phyloP scores from a whole-genome alignment of 2,888 invertebrate species.

The Slavum lentiscoides region DNA sequence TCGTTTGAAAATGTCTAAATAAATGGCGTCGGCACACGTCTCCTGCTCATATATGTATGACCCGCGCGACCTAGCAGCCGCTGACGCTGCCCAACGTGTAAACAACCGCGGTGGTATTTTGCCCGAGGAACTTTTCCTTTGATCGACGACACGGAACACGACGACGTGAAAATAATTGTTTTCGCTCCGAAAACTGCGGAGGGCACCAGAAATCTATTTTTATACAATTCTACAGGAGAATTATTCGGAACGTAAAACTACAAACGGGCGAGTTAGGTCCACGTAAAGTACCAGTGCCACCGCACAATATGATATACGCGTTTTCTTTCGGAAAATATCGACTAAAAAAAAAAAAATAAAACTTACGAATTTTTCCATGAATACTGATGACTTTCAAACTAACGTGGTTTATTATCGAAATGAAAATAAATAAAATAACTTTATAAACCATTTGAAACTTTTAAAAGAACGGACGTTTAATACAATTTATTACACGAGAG shows the following conservation, averaged over 20 bases:
- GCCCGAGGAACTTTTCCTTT: no score
- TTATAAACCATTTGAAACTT: conserved; percentile 12
- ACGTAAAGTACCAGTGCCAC: neutral
- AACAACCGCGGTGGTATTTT: no score
- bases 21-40: no score
- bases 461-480: neutral
- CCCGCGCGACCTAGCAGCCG: neutral
- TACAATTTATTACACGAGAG: conserved; percentile 21
- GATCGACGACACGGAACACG: no score
- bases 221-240: no score
- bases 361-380: neutral
- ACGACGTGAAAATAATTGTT: neutral
- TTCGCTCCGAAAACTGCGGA: neutral
- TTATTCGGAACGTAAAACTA: no score
- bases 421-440: neutral
- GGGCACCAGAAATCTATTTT: neutral
- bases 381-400: neutral
- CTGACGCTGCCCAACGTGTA: neutral
- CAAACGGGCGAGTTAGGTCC: no score
- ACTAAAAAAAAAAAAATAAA: neutral
- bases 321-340: neutral
- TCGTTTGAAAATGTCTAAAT: no score
- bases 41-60: no score
- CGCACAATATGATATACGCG: neutral
- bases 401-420: neutral